These are phyloP conservation scores for Cephonodes hylas DNA, from an alignment of 2,888 invertebrate species.

Conservation along the genomic window DNA sequence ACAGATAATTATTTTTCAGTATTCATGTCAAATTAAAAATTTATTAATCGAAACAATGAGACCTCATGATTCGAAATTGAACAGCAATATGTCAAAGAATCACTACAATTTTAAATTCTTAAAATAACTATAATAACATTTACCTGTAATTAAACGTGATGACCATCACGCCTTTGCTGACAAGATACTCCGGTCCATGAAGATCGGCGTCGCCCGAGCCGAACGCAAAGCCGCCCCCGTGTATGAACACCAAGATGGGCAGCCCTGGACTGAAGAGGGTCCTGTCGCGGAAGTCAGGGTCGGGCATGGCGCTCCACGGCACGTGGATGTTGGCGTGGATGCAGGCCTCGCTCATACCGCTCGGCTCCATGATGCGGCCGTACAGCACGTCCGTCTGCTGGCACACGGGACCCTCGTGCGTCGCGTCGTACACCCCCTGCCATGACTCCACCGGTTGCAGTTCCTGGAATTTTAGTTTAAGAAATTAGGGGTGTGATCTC, in stretches of 20 bases:
- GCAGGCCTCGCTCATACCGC: constrained; percentile 58
- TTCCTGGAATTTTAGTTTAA: constrained; percentile 60
- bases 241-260: constrained; percentile 67
- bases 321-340: constrained; percentile 68
- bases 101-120: too few relatives aligned
- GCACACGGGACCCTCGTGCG: constrained; percentile 81
- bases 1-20: too few relatives aligned
- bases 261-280: constrained; percentile 26
- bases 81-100: too few relatives aligned
- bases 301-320: constrained; percentile 38
- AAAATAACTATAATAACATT: not conserved
- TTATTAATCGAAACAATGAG: too few relatives aligned
- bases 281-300: not conserved
- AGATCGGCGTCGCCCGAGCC: constrained; percentile 67
- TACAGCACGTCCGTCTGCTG: constrained; percentile 79
- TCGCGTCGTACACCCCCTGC: constrained; percentile 76
- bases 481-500: too few relatives aligned
- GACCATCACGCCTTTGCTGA: constrained; percentile 59
- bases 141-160: constrained; percentile 75
- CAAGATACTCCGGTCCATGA: constrained; percentile 65
- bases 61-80: too few relatives aligned
- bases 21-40: too few relatives aligned
- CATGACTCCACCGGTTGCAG: constrained; percentile 76
- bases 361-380: constrained; percentile 43
- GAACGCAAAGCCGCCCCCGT: constrained; percentile 70